Evolutionary conservation across 2,113 vertebrate genomes (phyloP), one percentile per base, ranked within the genome.

Genomic region (Ondatra zibethicus): DNA sequence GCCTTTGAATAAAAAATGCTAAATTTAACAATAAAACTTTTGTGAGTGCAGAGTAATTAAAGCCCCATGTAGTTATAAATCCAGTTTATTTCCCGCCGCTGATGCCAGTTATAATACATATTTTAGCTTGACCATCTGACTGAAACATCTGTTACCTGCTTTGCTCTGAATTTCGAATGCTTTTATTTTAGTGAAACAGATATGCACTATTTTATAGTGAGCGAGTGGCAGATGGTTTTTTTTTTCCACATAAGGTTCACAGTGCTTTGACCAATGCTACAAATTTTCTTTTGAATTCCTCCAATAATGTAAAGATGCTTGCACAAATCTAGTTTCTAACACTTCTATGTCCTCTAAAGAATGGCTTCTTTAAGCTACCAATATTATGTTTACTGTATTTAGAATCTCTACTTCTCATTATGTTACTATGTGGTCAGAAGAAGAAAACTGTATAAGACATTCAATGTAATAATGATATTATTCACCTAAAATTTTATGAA

Each of bases 131-230:
- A 92, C 94, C 97, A 97, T 98, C 96, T 98, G 98, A 98, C 93
- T 47, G 93, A 92, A 98, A 96, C 98, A 98, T 98, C 98, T 99
- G 98, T 96, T 98, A 98, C 88, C 97, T 98, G 70, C 97, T 98
- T 92, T 87, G 81, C 86, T 92, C 96, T 93, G 72, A 91, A 98
- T 92, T 61, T 92, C 68, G 65, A 97, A 98, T 96, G 84, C 68
- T 97, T 45, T 29, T n/a, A 5, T 27, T 33, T 29, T 61, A 88
- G 50, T 42, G 88, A 97, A 52, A 42, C 55, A 96, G 36, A 85
- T 96, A 68, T 63, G 29, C 61, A 89, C 70, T 96, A 89, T 97
- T 98, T 98, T 98, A 97, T 42, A 96, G 58, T 36, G 82, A 93
- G 29, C 17, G 93, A 95, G 94, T 80, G 94, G 47, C 98, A 98